Evolutionary conservation across 1,140 invertebrate species (phyloP).

Genomic region (Theocolax elegans): DNA sequence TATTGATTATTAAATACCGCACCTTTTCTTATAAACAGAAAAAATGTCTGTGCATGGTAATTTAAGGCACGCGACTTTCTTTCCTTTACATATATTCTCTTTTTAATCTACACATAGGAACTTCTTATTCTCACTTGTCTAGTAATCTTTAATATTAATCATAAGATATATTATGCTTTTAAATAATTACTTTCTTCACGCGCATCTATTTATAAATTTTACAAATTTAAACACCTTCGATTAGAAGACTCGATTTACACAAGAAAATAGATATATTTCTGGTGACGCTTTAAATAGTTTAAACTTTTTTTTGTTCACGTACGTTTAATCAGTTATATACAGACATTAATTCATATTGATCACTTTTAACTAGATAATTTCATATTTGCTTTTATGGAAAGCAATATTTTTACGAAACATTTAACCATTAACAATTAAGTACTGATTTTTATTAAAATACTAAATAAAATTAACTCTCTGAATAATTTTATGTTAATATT

Average conservation of each 20-base stretch:
- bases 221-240: neutral
- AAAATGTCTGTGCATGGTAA: neutral
- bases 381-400: neutral
- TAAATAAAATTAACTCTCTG: neutral
- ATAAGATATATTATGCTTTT: conserved; percentile 4
- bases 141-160: neutral
- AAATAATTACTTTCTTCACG: conserved; percentile 3
- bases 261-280: neutral
- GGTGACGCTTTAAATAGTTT: neutral
- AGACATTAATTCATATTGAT: neutral
- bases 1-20: neutral
- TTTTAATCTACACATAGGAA: neutral
- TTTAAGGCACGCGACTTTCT: neutral
- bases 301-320: neutral
- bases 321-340: neutral
- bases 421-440: no score
- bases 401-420: no score
- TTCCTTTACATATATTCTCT: neutral
- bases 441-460: no score
- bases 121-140: neutral
- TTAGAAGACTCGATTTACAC: neutral
- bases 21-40: neutral
- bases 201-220: conserved; percentile 2
- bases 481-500: no score
- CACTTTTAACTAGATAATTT: neutral